A percentile compares a stretch with the other conserved stretches of the same genome.
Conservation (phyloP, 2,888 invertebrate species). For the Drosophila suboccidentalis region DNA sequence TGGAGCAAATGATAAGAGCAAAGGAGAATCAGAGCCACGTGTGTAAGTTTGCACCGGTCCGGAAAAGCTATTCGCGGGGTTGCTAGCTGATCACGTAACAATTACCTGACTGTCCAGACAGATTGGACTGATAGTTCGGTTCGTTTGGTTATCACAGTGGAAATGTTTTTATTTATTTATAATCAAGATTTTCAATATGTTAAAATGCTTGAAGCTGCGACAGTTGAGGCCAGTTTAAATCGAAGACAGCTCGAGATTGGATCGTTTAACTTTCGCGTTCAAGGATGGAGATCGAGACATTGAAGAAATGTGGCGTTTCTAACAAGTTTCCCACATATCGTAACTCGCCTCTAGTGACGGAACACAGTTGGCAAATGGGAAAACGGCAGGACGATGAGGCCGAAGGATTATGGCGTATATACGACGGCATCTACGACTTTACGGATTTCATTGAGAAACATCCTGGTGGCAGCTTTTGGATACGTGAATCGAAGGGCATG, state of each 20-base stretch:
- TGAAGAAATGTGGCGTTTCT: conserved; percentile 83
- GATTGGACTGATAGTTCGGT: conserved; percentile 30
- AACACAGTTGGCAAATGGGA: conserved; percentile 88
- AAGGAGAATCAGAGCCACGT: not conserved
- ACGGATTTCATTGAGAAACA: conserved; percentile 91
- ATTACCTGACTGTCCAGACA: not conserved
- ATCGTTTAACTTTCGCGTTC: not conserved
- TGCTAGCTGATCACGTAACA: not conserved
- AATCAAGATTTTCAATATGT: not conserved
- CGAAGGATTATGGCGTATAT: conserved; percentile 92
- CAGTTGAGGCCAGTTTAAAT: conserved; percentile 22
- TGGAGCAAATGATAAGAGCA: not conserved
- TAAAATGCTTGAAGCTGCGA: not conserved
- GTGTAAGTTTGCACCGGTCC: not conserved
- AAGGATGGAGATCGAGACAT: conserved; percentile 73
- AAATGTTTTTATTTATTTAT: conserved; percentile 22
- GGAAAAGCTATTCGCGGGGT: not conserved
- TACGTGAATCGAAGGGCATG: conserved; percentile 90
- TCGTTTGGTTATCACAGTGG: conserved; percentile 22
- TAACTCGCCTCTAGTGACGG: conserved; percentile 77
- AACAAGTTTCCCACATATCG: conserved; percentile 85
- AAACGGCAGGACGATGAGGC: conserved; percentile 90
- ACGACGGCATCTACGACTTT: conserved; percentile 93
- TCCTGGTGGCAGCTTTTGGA: conserved; percentile 94
- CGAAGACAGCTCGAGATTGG: conserved; percentile 8